These are phyloP conservation scores for Erythrolamprus reginae DNA, from an alignment of 2,113 vertebrate species.

Conservation along the genomic window DNA sequence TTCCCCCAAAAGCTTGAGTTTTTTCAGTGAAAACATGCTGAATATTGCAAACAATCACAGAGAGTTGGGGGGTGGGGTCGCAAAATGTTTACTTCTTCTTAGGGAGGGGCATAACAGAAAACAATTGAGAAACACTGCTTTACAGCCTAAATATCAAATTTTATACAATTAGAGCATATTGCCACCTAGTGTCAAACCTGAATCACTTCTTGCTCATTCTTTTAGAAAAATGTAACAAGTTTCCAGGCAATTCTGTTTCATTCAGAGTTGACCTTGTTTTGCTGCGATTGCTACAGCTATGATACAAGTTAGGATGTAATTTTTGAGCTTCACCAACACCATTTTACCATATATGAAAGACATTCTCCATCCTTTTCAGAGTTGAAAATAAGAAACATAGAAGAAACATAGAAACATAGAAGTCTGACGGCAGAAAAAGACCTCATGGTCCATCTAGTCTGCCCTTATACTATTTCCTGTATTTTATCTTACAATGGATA, in stretches of 20 bases:
- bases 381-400: background rate
- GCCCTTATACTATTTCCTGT: no score
- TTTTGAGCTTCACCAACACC: background rate
- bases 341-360: background rate
- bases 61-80: no score
- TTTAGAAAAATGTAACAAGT: background rate
- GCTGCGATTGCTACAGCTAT: background rate
- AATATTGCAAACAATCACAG: no score
- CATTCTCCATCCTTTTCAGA: background rate
- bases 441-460: no score
- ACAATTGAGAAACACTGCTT: no score
- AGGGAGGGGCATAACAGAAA: no score
- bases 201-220: conserved; percentile 28
- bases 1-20: no score
- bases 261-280: background rate
- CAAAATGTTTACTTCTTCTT: no score
- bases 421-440: no score
- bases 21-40: no score
- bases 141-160: background rate
- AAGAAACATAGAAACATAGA: no score
- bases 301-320: background rate
- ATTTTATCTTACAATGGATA: no score
- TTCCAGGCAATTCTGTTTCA: background rate
- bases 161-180: conserved; percentile 21
- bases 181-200: conserved; percentile 52